Percentiles rank a stretch among this genome's conserved stretches.
These are phyloP conservation scores for Drosophila phalerata DNA, from an alignment of 2,888 invertebrate species.

Conservation along the genomic window DNA sequence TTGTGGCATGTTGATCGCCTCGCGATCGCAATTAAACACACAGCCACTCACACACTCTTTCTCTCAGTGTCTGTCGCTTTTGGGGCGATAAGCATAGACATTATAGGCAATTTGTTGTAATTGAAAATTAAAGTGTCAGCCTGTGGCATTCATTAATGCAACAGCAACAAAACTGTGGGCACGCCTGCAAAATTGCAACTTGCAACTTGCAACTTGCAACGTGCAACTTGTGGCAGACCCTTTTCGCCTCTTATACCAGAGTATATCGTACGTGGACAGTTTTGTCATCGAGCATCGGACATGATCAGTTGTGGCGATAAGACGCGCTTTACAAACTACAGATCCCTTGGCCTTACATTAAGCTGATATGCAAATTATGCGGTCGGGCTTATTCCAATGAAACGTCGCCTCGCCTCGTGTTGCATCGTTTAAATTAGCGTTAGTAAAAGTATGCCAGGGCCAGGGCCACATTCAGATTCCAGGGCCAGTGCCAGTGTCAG, in stretches of 20 bases:
- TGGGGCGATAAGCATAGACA: slow-evolving; percentile 80
- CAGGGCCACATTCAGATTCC: slow-evolving; percentile 30
- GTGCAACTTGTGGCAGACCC: slow-evolving; percentile 1
- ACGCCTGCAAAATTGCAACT: slow-evolving; percentile 38
- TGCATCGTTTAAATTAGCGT: slow-evolving; percentile 78
- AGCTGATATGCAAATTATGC: slow-evolving; percentile 79
- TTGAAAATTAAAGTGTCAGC: slow-evolving; percentile 83
- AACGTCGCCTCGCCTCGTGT: slow-evolving; percentile 42
- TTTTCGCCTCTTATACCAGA: too few species aligned
- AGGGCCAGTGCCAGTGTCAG: slow-evolving; percentile 3
- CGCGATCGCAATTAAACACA: slow-evolving; percentile 61
- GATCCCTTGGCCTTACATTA: slow-evolving; percentile 74
- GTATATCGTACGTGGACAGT: slow-evolving; percentile 57
- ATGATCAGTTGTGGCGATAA: slow-evolving; percentile 65
- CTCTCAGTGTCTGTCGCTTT: background rate
- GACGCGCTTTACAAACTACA: slow-evolving; percentile 70
- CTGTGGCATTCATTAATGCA: slow-evolving; percentile 77
- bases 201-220: slow-evolving; percentile 9
- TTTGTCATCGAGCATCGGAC: slow-evolving; percentile 70
- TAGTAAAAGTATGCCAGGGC: slow-evolving; percentile 71
- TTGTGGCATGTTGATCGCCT: slow-evolving; percentile 9
- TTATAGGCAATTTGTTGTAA: slow-evolving; percentile 82
- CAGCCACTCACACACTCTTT: slow-evolving; percentile 7
- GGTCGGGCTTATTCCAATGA: slow-evolving; percentile 60
- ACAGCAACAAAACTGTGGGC: slow-evolving; percentile 53